A percentile compares a stretch with the other conserved stretches of the same genome.
Evolutionary conservation across 2,888 invertebrate species (phyloP).

Genomic region (Teleiodes luculella): DNA sequence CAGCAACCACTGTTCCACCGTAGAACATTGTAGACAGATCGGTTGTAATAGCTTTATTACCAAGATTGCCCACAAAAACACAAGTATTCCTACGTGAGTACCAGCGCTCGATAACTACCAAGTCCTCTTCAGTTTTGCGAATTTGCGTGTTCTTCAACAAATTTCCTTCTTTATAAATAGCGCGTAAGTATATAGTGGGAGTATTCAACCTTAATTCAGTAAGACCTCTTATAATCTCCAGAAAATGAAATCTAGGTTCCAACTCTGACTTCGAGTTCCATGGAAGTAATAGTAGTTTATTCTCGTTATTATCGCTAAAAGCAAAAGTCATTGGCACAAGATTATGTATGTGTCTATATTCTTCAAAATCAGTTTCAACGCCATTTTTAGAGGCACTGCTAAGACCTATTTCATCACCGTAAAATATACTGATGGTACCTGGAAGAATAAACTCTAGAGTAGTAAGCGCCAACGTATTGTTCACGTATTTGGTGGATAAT

Average conservation of each 20-base stretch:
- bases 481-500: conserved; percentile 75
- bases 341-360: conserved; percentile 82
- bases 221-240: conserved; percentile 79
- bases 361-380: conserved; percentile 77
- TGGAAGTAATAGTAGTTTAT: conserved; percentile 70
- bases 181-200: conserved; percentile 86
- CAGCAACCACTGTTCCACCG: conserved; percentile 79
- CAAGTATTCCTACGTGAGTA: conserved; percentile 88
- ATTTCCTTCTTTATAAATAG: conserved; percentile 82
- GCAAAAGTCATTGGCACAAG: conserved; percentile 84
- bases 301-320: conserved; percentile 46
- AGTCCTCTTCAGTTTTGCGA: conserved; percentile 80
- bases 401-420: conserved; percentile 93
- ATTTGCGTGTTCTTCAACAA: conserved; percentile 83
- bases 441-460: conserved; percentile 90
- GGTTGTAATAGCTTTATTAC: conserved; percentile 76
- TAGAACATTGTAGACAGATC: conserved; percentile 88
- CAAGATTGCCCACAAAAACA: conserved; percentile 86
- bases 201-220: conserved; percentile 79
- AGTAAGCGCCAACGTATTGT: conserved; percentile 83
- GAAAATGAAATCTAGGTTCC: conserved; percentile 70
- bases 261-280: conserved; percentile 81
- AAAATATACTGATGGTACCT: conserved; percentile 91
- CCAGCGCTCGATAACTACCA: conserved; percentile 86
- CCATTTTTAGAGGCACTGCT: conserved; percentile 72